Conservation (phyloP, 2,888 invertebrate species). For the Acanthopleura granulata region DNA sequence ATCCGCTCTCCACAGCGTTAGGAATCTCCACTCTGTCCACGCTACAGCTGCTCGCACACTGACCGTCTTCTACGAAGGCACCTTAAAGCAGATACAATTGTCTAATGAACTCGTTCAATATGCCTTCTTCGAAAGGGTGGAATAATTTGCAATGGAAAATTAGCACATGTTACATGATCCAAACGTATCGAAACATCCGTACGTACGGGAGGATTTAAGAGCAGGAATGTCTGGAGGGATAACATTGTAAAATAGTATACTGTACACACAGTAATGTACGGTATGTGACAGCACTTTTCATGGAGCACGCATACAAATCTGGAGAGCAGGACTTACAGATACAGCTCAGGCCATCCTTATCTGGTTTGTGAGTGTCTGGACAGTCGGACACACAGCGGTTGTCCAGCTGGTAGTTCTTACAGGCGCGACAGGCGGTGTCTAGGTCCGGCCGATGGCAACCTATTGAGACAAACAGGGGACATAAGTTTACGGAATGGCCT, state of each 20-base stretch:
- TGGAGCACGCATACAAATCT: not conserved
- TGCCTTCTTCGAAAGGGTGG: no score
- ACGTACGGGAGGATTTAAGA: no score
- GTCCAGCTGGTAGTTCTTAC: conserved; percentile 6
- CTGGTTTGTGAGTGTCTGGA: conserved; percentile 19
- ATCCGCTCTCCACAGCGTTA: not conserved
- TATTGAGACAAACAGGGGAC: not conserved
- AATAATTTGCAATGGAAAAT: no score
- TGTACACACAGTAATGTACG: no score
- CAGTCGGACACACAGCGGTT: conserved; percentile 8
- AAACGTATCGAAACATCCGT: no score
- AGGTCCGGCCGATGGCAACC: conserved; percentile 13
- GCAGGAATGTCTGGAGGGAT: no score
- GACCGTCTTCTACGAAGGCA: conserved; percentile 4
- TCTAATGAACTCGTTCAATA: no score
- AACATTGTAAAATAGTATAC: no score
- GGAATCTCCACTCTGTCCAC: not conserved
- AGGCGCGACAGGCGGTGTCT: not conserved
- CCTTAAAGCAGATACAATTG: not conserved
- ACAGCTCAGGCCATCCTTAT: not conserved
- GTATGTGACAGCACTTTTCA: no score
- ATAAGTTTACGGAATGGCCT: no score
- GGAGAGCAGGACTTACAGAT: conserved; percentile 12
- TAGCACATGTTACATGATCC: no score
- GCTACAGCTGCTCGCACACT: conserved; percentile 13